Conservation (phyloP, 2,888 invertebrate species). For the Xiphydria camelus region DNA sequence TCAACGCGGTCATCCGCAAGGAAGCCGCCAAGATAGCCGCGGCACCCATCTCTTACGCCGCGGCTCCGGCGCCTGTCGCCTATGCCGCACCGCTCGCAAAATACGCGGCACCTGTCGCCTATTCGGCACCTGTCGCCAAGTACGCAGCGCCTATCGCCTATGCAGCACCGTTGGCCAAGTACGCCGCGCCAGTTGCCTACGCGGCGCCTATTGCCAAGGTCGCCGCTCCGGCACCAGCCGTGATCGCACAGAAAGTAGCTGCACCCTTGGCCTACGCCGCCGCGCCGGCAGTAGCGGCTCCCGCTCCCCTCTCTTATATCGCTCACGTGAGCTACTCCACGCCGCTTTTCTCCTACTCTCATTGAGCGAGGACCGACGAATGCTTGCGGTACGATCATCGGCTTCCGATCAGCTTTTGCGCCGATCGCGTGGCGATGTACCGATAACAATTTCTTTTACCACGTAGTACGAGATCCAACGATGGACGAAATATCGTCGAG, state of each 20-base stretch:
- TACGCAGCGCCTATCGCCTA: constrained; percentile 62
- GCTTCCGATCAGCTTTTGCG: too few species aligned
- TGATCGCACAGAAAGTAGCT: constrained; percentile 4
- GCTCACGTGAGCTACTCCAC: constrained; percentile 56
- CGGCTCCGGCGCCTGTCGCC: constrained; percentile 22
- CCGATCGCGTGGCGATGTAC: too few species aligned
- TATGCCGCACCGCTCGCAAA: constrained; percentile 10
- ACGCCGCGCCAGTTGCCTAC: constrained; percentile 52
- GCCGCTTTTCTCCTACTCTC: too few species aligned
- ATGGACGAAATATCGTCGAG: too few species aligned
- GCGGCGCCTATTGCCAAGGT: constrained; percentile 44
- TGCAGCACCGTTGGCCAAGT: constrained; percentile 69
- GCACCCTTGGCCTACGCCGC: too few species aligned
- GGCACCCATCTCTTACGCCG: constrained; percentile 41
- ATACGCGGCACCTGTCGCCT: constrained; percentile 32
- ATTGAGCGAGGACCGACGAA: too few species aligned
- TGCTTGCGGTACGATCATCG: too few species aligned
- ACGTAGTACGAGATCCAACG: too few species aligned
- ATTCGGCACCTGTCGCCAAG: constrained; percentile 57
- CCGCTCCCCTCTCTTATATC: constrained; percentile 27
- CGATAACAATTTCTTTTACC: too few species aligned
- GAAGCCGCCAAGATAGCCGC: constrained; percentile 42
- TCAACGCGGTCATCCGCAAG: constrained; percentile 48
- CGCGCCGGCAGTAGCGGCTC: neutral
- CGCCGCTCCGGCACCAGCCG: constrained; percentile 41